These are phyloP conservation scores for Lamellibrachia columna DNA, from an alignment of 2,888 invertebrate species.

Conservation along the genomic window DNA sequence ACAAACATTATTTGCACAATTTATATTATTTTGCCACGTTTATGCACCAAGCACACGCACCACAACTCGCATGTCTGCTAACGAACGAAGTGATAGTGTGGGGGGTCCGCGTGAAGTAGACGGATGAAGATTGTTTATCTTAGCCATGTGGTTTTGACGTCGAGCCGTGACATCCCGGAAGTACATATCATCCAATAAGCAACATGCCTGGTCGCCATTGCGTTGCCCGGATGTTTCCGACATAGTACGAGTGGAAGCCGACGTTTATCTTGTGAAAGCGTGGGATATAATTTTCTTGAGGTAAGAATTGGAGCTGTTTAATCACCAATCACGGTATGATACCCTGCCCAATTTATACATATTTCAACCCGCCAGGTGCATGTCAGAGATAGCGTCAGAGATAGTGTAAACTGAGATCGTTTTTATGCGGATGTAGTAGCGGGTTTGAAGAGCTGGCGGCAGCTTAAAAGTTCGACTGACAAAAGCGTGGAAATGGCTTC, in stretches of 20 bases:
- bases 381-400: neutral
- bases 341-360: neutral
- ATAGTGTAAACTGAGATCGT: neutral
- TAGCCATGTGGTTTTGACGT: slow-evolving; percentile 9
- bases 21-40: neutral
- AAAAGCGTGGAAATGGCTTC: slow-evolving; percentile 8
- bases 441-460: neutral
- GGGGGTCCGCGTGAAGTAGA: neutral
- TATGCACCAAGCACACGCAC: neutral
- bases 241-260: slow-evolving; percentile 16
- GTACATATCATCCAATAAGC: neutral
- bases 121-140: neutral
- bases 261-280: slow-evolving; percentile 11
- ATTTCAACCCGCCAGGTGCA: neutral
- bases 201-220: neutral
- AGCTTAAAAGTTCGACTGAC: neutral
- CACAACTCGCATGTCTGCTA: neutral
- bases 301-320: neutral
- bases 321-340: neutral
- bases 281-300: slow-evolving; percentile 5
- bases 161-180: neutral
- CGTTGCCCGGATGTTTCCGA: slow-evolving; percentile 3
- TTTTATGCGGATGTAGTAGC: neutral
- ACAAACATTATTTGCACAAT: too few species aligned
- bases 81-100: neutral